phyloP scores from a whole-genome alignment of 37 sponge, comb jelly and placozoan genomes.

The Petrosia ficiformis region DNA sequence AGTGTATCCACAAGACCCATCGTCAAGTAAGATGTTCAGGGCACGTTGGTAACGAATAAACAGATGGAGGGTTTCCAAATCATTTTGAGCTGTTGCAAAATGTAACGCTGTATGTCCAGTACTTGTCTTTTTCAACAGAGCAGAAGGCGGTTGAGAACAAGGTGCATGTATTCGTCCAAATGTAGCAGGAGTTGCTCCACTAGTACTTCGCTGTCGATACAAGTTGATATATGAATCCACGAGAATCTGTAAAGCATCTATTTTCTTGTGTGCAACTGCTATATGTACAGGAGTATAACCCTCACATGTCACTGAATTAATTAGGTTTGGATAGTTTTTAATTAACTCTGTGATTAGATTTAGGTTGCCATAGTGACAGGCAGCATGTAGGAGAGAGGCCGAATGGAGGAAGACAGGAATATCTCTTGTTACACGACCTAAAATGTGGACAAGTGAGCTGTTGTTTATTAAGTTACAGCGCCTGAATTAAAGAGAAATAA shows the following conservation, averaged over 20 bases:
- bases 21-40: conserved; percentile 25
- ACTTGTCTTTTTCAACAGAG: conserved; percentile 21
- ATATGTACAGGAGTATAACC: conserved; percentile 71
- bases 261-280: conserved; percentile 32
- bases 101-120: conserved; percentile 70
- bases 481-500: conserved; percentile 12
- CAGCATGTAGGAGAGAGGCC: conserved; percentile 53
- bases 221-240: conserved; percentile 3
- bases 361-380: conserved; percentile 36
- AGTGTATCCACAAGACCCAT: conserved; percentile 45
- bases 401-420: conserved; percentile 39
- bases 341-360: conserved; percentile 25
- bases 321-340: conserved; percentile 22
- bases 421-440: conserved; percentile 28
- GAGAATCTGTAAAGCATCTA: conserved; percentile 16
- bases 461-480: conserved; percentile 41
- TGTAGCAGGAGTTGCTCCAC: background rate
- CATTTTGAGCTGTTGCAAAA: conserved; percentile 45
- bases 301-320: conserved; percentile 29
- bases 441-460: conserved; percentile 10
- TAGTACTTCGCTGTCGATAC: background rate
- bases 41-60: conserved; percentile 25
- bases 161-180: background rate
- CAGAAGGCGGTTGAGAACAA: background rate
- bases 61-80: conserved; percentile 20